Conservation (phyloP, 1,140 invertebrate genomes). For the Drosophila kurseongensis region DNA sequence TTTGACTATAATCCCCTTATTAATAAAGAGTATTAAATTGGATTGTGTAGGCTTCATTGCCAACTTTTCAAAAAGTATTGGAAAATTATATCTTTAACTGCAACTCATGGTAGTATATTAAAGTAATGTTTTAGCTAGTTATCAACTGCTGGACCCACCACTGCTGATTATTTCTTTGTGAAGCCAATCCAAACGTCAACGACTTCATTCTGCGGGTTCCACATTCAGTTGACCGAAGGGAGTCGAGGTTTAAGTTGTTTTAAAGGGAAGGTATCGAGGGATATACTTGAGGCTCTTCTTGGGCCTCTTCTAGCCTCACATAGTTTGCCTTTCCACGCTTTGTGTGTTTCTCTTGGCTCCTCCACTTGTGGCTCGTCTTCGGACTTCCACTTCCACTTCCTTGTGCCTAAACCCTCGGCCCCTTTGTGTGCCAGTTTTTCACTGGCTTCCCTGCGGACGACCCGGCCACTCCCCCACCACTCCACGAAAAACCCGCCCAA, state of each 20-base stretch:
- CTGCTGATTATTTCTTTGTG: conserved; percentile 52
- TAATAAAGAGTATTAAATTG: too few species aligned
- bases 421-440: conserved; percentile 73
- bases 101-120: too few species aligned
- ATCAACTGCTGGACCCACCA: conserved; percentile 14
- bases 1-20: too few species aligned
- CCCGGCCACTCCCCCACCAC: conserved; percentile 7
- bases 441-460: conserved; percentile 62
- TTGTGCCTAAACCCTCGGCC: conserved; percentile 52
- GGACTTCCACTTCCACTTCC: conserved; percentile 69
- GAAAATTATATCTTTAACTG: background rate
- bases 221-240: conserved; percentile 46
- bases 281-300: conserved; percentile 29
- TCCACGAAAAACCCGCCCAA: conserved; percentile 9
- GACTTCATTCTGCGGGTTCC: conserved; percentile 72
- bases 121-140: conserved; percentile 2
- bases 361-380: conserved; percentile 56
- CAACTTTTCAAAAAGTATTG: too few species aligned
- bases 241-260: conserved; percentile 9
- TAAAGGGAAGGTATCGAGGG: conserved; percentile 10
- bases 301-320: conserved; percentile 33
- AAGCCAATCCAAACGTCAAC: conserved; percentile 75
- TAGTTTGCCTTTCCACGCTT: conserved; percentile 42
- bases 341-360: conserved; percentile 50
- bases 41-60: too few species aligned